Base-by-base conservation (phyloP, 2,113 vertebrate species). In the Larimichthys crocea region DNA sequence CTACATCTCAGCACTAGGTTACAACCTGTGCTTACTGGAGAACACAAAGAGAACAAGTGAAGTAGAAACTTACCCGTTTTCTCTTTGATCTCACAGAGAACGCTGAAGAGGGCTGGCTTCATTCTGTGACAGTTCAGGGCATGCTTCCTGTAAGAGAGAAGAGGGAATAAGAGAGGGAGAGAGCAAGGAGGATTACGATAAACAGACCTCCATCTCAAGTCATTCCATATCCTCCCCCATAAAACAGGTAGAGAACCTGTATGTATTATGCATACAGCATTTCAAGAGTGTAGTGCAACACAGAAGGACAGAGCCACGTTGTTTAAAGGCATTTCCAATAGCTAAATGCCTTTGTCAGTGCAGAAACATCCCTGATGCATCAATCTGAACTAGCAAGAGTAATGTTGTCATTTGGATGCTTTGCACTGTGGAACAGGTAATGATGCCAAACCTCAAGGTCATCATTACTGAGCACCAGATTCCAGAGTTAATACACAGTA, bases 51-150 rank as follows among this genome's bases (percentile, higher is more conserved):
- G 72, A 87, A 82, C 8, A 57, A 89, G 80, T 40, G 65, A 87
- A 92, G 91, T 76, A 74, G 74, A 87, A 91, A 82, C 96, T 88
- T 85, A 97, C 97, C 97, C 88, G 97, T 97, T 91, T 97, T 98
- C 88, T 97, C 96, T 94, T 98, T 98, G 94, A 97, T 97, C 94
- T 99, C 97, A 57, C 97, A 97, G 74, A 98, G 96, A 87, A 97
- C 97, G 1, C 96, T 97, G 96, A 97, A 98, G 85, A 99, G 96
- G 76, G 96, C 97, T 3, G 97, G 95, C 86, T 98, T 97, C 97
- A 97, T 97, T 89, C 96, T 93, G 93, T 97, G 97, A 92, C 97
- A 98, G 91, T 97, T 97, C 94, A 98, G 93, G 80, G 97, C 95
- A 40, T 96, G 96, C 93, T 98, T 98, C 92, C 97, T 97, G 93